Evolutionary conservation across 2,888 invertebrate genomes (phyloP).

Genomic region (Fragum whitleyi): DNA sequence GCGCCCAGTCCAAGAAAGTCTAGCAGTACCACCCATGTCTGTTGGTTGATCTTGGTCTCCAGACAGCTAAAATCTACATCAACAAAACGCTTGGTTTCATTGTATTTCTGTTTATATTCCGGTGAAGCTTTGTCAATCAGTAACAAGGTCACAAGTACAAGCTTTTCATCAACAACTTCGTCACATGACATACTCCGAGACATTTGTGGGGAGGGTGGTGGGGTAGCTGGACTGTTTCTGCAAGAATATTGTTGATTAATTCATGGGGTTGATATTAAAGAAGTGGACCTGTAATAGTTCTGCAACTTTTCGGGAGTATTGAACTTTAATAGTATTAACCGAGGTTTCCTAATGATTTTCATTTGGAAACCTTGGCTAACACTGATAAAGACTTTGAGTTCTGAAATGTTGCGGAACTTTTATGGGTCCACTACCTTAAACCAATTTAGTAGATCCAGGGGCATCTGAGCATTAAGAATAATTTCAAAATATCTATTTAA

Average conservation of each 20-base stretch:
- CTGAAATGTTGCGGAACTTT: no score
- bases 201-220: conserved; percentile 89
- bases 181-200: conserved; percentile 64
- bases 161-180: conserved; percentile 85
- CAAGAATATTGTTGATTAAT: conserved; percentile 6
- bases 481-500: no score
- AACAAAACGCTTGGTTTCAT: conserved; percentile 87
- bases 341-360: no score
- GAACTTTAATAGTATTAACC: no score
- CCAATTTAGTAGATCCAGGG: no score
- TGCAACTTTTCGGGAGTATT: no score
- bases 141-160: conserved; percentile 90
- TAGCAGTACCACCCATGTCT: conserved; percentile 97
- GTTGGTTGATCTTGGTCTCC: conserved; percentile 95
- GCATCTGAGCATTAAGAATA: no score
- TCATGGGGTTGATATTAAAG: no score
- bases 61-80: conserved; percentile 95
- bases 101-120: conserved; percentile 88
- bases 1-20: conserved; percentile 94
- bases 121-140: conserved; percentile 89
- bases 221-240: conserved; percentile 86
- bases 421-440: no score
- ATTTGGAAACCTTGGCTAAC: no score
- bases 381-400: no score
- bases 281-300: no score